phyloP scores from a whole-genome alignment of 2,113 vertebrate species.

The Gymnogyps californianus region DNA sequence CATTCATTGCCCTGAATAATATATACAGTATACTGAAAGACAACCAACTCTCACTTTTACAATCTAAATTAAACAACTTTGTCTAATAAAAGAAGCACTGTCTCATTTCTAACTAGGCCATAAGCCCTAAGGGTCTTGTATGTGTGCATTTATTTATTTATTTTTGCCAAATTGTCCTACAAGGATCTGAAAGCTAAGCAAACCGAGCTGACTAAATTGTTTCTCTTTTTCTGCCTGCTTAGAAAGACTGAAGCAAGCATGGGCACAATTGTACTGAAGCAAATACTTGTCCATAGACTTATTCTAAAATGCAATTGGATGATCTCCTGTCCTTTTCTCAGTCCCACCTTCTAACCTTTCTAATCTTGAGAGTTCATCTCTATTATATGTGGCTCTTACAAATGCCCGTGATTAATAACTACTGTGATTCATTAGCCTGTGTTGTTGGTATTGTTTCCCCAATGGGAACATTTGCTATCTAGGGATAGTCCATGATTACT shows the following conservation, averaged over 20 bases:
- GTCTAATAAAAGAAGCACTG: slow-evolving; percentile 14
- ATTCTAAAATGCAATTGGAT: neutral
- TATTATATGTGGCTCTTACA: neutral
- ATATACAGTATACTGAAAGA: neutral
- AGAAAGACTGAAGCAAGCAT: neutral
- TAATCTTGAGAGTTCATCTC: neutral
- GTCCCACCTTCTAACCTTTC: neutral
- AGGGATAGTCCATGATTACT: slow-evolving; percentile 42
- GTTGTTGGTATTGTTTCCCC: slow-evolving; percentile 48
- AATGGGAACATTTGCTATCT: slow-evolving; percentile 44
- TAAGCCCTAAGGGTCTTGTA: slow-evolving; percentile 4
- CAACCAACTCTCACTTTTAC: slow-evolving; percentile 16
- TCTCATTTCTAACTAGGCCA: slow-evolving; percentile 15
- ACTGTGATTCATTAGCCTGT: slow-evolving; percentile 48
- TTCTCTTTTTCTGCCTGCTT: neutral
- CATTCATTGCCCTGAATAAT: slow-evolving; percentile 31
- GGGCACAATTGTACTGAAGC: neutral
- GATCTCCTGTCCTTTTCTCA: neutral
- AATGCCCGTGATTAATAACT: slow-evolving; percentile 37
- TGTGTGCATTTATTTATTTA: neutral
- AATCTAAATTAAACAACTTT: slow-evolving; percentile 55
- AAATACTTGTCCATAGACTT: neutral
- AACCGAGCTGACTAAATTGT: neutral
- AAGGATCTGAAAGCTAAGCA: neutral
- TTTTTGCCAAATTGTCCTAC: slow-evolving; percentile 10